Conservation (phyloP, 2,113 vertebrate genomes). For the Centropus unirufus region DNA sequence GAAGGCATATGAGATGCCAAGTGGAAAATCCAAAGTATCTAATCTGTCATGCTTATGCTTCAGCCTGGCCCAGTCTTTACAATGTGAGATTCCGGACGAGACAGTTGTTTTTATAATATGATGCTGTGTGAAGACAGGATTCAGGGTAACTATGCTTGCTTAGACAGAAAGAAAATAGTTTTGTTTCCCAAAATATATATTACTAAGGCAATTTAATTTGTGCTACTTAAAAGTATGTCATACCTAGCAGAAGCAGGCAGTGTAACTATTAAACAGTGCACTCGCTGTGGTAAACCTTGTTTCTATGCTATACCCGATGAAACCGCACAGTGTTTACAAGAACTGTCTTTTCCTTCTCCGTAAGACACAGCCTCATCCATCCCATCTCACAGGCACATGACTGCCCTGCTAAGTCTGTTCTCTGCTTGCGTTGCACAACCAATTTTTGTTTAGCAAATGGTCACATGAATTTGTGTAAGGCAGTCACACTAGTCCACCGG, state of each 20-base stretch:
- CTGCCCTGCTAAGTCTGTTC: not conserved
- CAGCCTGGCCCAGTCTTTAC: not conserved
- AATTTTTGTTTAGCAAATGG: not conserved
- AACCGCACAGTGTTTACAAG: not conserved
- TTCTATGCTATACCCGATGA: not conserved
- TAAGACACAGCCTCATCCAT: not conserved
- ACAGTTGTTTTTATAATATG: not conserved
- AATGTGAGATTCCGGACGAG: not conserved
- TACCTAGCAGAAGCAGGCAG: not conserved
- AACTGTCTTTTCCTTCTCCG: not conserved
- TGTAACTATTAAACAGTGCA: not conserved
- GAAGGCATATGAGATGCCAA: not conserved
- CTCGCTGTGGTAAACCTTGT: not conserved
- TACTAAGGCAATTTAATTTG: not conserved
- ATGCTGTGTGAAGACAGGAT: not conserved
- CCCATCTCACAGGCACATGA: not conserved
- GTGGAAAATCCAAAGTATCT: not conserved
- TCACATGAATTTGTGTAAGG: conserved; percentile 1
- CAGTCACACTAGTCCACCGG: not conserved
- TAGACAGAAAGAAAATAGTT: not conserved
- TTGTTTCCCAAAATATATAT: not conserved
- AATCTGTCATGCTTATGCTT: not conserved
- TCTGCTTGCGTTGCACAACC: not conserved
- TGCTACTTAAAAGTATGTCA: not conserved
- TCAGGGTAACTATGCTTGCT: not conserved